phyloP scores from a whole-genome alignment of 2,113 vertebrate species.

The Neogale vison region DNA sequence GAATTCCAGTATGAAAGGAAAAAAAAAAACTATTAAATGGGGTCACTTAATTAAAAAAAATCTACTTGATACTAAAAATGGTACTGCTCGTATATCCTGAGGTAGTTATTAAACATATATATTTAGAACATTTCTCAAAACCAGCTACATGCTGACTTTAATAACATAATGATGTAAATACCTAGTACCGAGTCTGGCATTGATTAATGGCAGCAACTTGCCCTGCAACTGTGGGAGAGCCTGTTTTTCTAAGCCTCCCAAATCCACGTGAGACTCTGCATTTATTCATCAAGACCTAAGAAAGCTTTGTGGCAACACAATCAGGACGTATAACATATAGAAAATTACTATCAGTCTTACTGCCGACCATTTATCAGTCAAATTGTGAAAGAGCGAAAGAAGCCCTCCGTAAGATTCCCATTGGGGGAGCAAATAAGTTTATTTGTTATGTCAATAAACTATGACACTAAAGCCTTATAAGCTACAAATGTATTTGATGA shows the following conservation, averaged over 20 bases:
- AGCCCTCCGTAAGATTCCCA: slow-evolving; percentile 16
- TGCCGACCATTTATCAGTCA: background rate
- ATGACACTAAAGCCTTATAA: slow-evolving; percentile 28
- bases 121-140: slow-evolving; percentile 36
- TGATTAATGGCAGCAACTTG: background rate
- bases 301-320: background rate
- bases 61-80: background rate
- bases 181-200: background rate
- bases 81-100: background rate
- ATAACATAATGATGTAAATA: background rate
- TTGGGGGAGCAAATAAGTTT: slow-evolving; percentile 50
- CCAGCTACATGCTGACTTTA: background rate
- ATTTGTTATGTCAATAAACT: slow-evolving; percentile 50
- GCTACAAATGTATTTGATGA: slow-evolving; percentile 50
- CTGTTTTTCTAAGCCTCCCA: slow-evolving; percentile 26
- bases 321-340: background rate
- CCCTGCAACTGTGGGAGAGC: background rate
- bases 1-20: background rate
- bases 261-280: background rate
- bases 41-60: background rate
- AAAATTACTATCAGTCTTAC: background rate
- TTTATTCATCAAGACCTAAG: background rate
- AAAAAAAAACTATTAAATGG: background rate
- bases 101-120: background rate
- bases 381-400: background rate